These are phyloP conservation scores for Aphis gossypii DNA, from an alignment of 1,140 invertebrate genomes.

Conservation along the genomic window DNA sequence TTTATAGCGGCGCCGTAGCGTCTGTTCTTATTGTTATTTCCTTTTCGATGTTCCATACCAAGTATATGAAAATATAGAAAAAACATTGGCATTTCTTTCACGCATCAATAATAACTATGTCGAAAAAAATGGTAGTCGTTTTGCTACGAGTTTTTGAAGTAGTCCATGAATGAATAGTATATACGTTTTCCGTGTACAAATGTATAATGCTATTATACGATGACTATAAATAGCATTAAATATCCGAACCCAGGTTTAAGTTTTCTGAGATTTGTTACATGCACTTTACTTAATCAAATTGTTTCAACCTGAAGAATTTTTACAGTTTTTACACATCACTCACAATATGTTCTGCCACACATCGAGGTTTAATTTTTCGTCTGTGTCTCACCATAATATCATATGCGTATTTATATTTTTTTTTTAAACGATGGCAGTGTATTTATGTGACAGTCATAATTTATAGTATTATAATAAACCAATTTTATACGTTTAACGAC, in stretches of 20 bases:
- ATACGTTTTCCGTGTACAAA: not conserved
- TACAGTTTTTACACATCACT: not conserved
- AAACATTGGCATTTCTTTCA: conserved; percentile 36
- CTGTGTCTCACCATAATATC: not conserved
- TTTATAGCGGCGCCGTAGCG: conserved; percentile 52
- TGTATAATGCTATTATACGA: not conserved
- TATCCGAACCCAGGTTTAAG: not conserved
- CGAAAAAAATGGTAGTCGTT: not conserved
- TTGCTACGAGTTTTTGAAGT: conserved; percentile 14
- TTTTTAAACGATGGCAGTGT: not conserved
- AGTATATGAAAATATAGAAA: not conserved
- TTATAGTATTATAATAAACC: not conserved
- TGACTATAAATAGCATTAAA: not conserved
- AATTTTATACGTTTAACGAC: not conserved
- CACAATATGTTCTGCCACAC: not conserved
- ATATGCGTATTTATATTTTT: not conserved
- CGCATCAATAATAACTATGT: conserved; percentile 25
- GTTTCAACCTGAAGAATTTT: not conserved
- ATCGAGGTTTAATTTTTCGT: not conserved
- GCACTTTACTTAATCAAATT: conserved; percentile 11
- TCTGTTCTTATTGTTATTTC: conserved; percentile 56
- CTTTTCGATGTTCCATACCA: conserved; percentile 26
- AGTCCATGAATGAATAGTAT: not conserved
- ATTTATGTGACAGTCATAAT: not conserved
- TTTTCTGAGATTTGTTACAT: not conserved